Conservation (phyloP, 2,888 invertebrate genomes). For the Rhagonycha fulva region DNA sequence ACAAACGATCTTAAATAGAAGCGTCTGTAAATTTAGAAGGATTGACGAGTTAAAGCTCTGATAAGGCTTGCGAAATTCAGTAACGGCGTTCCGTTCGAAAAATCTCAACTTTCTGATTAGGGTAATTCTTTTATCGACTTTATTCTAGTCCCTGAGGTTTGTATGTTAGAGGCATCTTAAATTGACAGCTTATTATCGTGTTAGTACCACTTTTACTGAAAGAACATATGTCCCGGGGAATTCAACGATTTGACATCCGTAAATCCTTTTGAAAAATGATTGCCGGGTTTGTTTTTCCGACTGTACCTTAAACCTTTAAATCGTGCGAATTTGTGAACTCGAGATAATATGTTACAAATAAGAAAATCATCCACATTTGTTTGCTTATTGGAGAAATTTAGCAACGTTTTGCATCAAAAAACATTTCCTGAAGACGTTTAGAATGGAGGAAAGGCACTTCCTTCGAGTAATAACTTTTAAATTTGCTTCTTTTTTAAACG, state of each 20-base stretch:
- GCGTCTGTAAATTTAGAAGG: conserved; percentile 17
- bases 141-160: neutral
- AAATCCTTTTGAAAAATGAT: conserved; percentile 20
- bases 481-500: neutral
- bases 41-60: conserved; percentile 18
- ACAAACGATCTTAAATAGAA: conserved; percentile 18
- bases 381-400: conserved; percentile 13
- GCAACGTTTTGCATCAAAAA: conserved; percentile 4
- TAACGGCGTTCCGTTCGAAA: conserved; percentile 5
- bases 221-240: conserved; percentile 9
- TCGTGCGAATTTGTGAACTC: conserved; percentile 7
- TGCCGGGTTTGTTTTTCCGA: neutral
- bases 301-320: conserved; percentile 1
- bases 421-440: conserved; percentile 6
- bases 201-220: neutral
- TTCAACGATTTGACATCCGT: conserved; percentile 10
- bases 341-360: conserved; percentile 3
- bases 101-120: conserved; percentile 5
- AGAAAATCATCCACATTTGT: conserved; percentile 8
- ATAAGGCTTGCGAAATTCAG: conserved; percentile 12
- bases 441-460: neutral
- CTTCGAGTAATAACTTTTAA: neutral
- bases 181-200: conserved; percentile 19
- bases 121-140: conserved; percentile 7
- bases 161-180: neutral